Base-by-base conservation (phyloP, 2,888 invertebrate genomes). In the Anthophora plumipes region DNA sequence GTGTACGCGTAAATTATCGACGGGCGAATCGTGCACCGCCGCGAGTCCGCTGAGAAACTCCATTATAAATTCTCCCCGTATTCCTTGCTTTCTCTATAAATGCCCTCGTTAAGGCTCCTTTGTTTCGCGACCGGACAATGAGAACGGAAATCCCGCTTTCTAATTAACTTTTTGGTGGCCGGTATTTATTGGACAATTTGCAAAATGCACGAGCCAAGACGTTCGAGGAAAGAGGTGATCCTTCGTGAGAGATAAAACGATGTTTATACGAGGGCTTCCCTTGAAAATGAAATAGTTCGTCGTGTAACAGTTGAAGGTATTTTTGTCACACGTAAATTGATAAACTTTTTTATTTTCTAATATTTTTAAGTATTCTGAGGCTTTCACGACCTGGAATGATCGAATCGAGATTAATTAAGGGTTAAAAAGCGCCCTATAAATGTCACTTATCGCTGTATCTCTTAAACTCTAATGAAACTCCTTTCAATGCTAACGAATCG, bases 1-100 rank as follows among this genome's bases (percentile, higher is more conserved):
- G 48, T 78, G 57, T 52, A 75, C 50, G 69, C 68, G 69, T 72
- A 70, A 85, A 85, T 82, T 85, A 86, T 84, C 61, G 77, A 52
- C 39, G 59, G n/a, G 43, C 25, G 46, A 60, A 60, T 54, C 71
- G 54, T 48, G 67, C 37, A 22, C 41, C 52, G 20, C 25, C 37
- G 50, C 20, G 31, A 31, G 2, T 31, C n/a, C 31, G 31, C 6
- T 31, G n/a, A 39, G 75, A 8, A 39, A 41, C 54, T 67, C 52
- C 54, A 64, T 64, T 76, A 59, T 57, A 76, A 78, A 68, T 76
- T 78, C 77, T 39, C 43, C 25, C 46, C 52, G 25, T 75, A 52
- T 64, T 69, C 68, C 68, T 64, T 66, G 64, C 72, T 59, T 52
- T 46, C 57, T 64, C 59, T 60, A 50, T 43, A 59, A 66, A 52